Conservation (phyloP, 2,888 invertebrate genomes). For the Chymomyza amoena region DNA sequence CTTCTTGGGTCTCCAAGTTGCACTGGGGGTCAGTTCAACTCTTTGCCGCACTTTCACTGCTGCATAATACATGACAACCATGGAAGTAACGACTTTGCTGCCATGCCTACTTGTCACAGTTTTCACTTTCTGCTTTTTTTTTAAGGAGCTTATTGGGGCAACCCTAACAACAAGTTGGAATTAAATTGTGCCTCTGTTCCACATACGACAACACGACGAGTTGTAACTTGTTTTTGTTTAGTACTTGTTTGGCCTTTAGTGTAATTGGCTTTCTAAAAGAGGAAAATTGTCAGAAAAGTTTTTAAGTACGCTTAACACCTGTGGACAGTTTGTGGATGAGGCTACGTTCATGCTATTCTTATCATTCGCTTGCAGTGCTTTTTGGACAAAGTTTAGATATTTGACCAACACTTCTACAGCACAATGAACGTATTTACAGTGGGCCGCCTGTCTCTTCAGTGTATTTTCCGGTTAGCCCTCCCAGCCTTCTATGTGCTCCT, state of each 20-base stretch:
- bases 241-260: not conserved
- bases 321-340: no score
- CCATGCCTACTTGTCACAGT: no score
- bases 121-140: not conserved
- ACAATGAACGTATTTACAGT: no score
- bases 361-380: no score
- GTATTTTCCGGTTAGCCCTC: no score
- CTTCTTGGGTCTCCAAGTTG: not conserved
- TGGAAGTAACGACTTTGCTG: no score
- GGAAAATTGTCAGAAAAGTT: not conserved
- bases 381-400: no score
- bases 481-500: no score
- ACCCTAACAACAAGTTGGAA: not conserved
- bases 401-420: no score
- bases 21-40: slow-evolving; percentile 28
- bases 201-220: not conserved
- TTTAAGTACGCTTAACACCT: no score
- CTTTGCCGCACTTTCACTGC: slow-evolving; percentile 11
- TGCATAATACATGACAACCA: slow-evolving; percentile 52
- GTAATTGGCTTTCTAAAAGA: not conserved
- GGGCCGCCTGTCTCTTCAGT: no score
- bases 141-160: not conserved
- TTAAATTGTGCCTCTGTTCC: not conserved
- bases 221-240: not conserved
- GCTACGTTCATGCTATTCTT: no score